These are phyloP conservation scores for Brachionus paranguensis DNA, from an alignment of 1,140 invertebrate genomes.

Conservation along the genomic window DNA sequence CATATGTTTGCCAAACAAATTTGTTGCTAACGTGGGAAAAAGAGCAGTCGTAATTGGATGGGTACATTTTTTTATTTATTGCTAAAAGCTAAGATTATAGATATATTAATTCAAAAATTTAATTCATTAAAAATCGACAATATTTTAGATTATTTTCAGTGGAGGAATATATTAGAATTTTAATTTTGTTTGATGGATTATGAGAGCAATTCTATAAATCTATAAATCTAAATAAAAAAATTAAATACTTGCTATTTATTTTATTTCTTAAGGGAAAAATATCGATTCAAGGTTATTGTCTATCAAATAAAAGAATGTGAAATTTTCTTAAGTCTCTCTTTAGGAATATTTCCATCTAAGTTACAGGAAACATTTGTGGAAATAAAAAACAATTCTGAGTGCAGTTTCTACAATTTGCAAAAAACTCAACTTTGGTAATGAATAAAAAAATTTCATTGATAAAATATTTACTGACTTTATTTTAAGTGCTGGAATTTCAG, in stretches of 20 bases:
- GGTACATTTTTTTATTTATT: background rate
- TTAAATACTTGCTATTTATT: background rate
- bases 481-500: background rate
- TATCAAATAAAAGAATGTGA: no score
- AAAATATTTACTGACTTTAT: background rate
- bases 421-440: constrained; percentile 11
- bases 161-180: no score
- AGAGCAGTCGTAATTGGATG: background rate
- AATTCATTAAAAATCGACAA: no score
- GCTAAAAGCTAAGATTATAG: no score
- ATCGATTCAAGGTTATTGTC: background rate
- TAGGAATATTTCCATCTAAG: background rate
- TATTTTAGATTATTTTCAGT: no score
- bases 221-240: no score
- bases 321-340: background rate
- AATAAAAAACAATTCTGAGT: constrained; percentile 11
- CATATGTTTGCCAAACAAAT: background rate
- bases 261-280: background rate
- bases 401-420: background rate
- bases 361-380: background rate
- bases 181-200: no score
- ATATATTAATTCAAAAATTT: no score
- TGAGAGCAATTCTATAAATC: no score
- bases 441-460: background rate
- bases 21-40: background rate